Evolutionary conservation across 2,888 invertebrate genomes (phyloP), one percentile per base, ranked within the genome.

Genomic region (Sclerodermus sp.): DNA sequence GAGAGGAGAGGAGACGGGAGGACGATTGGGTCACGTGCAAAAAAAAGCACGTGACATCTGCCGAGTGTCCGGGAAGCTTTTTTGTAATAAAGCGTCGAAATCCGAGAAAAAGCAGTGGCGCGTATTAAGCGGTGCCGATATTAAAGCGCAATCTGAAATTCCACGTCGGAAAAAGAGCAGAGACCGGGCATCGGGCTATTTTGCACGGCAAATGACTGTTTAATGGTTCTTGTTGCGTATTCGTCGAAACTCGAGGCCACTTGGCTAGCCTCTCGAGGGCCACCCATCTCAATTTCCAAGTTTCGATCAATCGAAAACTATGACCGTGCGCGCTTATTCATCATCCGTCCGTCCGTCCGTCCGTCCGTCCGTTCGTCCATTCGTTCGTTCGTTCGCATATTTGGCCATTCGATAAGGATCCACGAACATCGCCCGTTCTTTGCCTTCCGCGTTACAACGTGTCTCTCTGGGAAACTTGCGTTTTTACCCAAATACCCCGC

Each of bases 11-110:
- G 31, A 13, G 38, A 37, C 29, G 34, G 8, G 38, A 37, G 39
- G 34, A 17, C 30, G 16, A 6, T 39, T 14, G 43, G 37, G 18
- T 46, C 41, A 42, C 38, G 29, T 29, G 30, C 13, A 68, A 71
- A 67, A 67, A 64, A 49, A 58, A 60, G 61, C 64, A 53, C 68
- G 74, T 68, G 71, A 71, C 75, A 75, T 73, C 74, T 72, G 74
- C 73, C 65, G 70, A 68, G 66, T 68, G 64, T 64, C 64, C 64
- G 61, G 62, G 40, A 42, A 46, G 46, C 54, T 60, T 74, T 75
- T 75, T 75, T 74, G 73, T 69, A 74, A 75, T 75, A 74, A 74
- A 73, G 70, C 67, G 61, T 60, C 56, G 68, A 59, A 59, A 64
- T 60, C 56, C 54, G 49, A 54, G 62, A 68, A 68, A 70, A 68